These are phyloP conservation scores for Drosophila kikkawai DNA, from an alignment of 1,140 invertebrate genomes.

Conservation along the genomic window DNA sequence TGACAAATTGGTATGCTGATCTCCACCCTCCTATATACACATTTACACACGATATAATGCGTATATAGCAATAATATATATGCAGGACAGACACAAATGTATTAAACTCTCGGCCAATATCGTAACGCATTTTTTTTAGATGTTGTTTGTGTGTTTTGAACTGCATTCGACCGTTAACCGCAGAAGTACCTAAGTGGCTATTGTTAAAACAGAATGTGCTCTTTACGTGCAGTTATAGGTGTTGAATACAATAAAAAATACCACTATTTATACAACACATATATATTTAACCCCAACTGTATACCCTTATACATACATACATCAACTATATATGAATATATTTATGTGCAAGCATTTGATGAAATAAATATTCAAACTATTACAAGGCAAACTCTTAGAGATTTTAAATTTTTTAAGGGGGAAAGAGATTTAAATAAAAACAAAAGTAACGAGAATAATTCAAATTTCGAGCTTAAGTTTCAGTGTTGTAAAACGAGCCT, in stretches of 20 bases:
- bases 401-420: not conserved
- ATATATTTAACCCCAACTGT: constrained; percentile 53
- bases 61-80: constrained; percentile 11
- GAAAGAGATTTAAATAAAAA: fast-evolving
- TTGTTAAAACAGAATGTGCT: constrained; percentile 62
- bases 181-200: constrained; percentile 75
- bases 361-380: constrained; percentile 75
- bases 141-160: constrained; percentile 73
- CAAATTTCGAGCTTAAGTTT: not conserved
- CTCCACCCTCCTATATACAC: constrained; percentile 45
- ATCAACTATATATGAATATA: constrained; percentile 64
- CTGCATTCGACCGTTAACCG: constrained; percentile 72
- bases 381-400: constrained; percentile 26
- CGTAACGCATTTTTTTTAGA: constrained; percentile 76
- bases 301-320: constrained; percentile 63
- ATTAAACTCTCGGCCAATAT: constrained; percentile 64
- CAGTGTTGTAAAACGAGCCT: not conserved
- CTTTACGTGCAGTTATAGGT: constrained; percentile 55
- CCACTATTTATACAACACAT: constrained; percentile 59
- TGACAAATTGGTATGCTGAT: constrained; percentile 76
- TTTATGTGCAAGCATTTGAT: constrained; percentile 73
- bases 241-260: constrained; percentile 34
- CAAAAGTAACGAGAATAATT: not conserved
- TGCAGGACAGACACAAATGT: constrained; percentile 53
- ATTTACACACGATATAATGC: constrained; percentile 27